A percentile compares a stretch with the other conserved stretches of the same genome.
Conservation (phyloP, 2,888 invertebrate species). For the Rhaphigaster nebulosa region DNA sequence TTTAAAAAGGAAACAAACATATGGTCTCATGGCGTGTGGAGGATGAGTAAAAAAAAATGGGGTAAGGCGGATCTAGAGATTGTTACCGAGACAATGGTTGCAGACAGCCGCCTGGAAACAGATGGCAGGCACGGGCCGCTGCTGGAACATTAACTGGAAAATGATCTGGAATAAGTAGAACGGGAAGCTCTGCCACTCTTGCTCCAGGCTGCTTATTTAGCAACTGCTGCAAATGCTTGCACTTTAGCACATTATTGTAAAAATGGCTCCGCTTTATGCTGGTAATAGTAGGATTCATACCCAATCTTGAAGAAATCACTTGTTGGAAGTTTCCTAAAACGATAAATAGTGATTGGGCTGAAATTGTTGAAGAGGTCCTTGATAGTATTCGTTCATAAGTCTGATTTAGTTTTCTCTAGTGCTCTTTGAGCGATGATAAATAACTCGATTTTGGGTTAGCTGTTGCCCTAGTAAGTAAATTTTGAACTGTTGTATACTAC, state of each 20-base stretch:
- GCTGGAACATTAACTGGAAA: not conserved
- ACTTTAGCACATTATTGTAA: not conserved
- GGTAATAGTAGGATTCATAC: not conserved
- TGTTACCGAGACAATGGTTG: slow-evolving; percentile 1
- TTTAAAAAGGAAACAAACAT: not conserved
- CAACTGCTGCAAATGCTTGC: not conserved
- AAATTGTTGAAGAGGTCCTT: too few species aligned
- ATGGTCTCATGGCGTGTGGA: slow-evolving; percentile 24
- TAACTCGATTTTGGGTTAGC: too few species aligned
- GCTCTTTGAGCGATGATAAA: too few species aligned
- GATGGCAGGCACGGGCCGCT: slow-evolving; percentile 37
- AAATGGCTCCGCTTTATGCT: not conserved
- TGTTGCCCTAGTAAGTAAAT: too few species aligned
- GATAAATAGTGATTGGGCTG: too few species aligned
- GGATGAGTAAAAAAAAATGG: not conserved
- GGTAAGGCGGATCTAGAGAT: slow-evolving; percentile 27
- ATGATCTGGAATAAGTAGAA: slow-evolving; percentile 28
- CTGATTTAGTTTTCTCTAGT: too few species aligned
- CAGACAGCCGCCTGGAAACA: slow-evolving; percentile 21
- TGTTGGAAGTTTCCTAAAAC: too few species aligned
- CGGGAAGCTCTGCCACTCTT: not conserved
- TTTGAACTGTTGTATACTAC: too few species aligned
- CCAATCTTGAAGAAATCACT: not conserved
- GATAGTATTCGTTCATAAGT: too few species aligned
- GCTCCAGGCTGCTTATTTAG: not conserved